These are phyloP conservation scores for Drosophila rellima DNA, from an alignment of 2,888 invertebrate genomes.

Conservation along the genomic window DNA sequence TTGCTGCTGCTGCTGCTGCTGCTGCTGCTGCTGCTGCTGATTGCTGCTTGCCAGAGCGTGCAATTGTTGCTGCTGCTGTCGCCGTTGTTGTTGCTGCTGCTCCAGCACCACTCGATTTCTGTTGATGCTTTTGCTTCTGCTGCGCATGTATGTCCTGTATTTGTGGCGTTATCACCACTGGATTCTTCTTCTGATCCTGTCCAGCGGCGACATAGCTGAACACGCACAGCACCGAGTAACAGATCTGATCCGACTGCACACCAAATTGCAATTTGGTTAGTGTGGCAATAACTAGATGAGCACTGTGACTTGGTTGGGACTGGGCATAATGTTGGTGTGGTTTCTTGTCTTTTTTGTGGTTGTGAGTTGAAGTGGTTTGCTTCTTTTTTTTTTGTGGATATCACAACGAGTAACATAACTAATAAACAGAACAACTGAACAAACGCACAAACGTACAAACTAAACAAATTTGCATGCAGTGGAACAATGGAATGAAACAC, in stretches of 20 bases:
- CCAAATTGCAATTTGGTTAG: conserved; percentile 41
- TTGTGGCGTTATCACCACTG: conserved; percentile 84
- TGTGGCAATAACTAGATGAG: conserved; percentile 49
- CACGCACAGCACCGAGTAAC: conserved; percentile 99
- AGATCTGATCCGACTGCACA: conserved; percentile 98
- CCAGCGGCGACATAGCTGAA: conserved; percentile 99
- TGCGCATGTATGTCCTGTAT: conserved; percentile 85
- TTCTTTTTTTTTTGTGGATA: conserved; percentile 1
- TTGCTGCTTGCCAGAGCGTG: conserved; percentile 26
- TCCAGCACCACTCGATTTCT: conserved; percentile 72
- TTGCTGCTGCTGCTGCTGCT: conserved; percentile 56
- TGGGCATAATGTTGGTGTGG: background rate
- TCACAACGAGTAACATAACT: conserved; percentile 46
- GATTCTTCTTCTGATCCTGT: conserved; percentile 89
- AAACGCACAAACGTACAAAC: conserved; percentile 26
- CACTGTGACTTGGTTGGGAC: conserved; percentile 16
- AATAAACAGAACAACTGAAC: conserved; percentile 31
- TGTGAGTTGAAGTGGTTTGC: background rate
- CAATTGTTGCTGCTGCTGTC: conserved; percentile 34
- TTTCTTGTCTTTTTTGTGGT: conserved; percentile 4
- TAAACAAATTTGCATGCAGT: conserved; percentile 43
- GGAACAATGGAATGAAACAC: conserved; percentile 52
- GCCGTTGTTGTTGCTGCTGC: conserved; percentile 58
- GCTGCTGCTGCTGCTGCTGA: conserved; percentile 47
- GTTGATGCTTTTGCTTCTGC: conserved; percentile 82